phyloP scores from a whole-genome alignment of 2,113 vertebrate genomes.

The Zosterops lateralis region DNA sequence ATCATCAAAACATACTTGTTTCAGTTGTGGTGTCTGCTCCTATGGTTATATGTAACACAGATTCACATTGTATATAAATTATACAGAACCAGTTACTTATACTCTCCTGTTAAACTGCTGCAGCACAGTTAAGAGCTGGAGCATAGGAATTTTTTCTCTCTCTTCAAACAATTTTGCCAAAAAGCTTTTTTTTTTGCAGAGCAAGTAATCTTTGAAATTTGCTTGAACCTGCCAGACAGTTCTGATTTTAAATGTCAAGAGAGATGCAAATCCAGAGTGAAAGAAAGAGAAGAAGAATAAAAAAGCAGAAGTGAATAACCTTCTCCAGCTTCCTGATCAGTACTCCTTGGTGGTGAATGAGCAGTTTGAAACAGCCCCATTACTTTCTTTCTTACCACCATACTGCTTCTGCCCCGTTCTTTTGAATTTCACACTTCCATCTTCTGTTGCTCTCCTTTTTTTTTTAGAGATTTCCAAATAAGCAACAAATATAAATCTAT shows the following conservation, averaged over 20 bases:
- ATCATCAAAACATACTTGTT: background rate
- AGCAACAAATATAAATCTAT: background rate
- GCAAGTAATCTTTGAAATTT: background rate
- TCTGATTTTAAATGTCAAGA: background rate
- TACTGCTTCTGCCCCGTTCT: background rate
- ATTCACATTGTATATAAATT: background rate
- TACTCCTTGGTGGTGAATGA: background rate
- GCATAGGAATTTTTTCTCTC: background rate
- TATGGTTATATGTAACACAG: background rate
- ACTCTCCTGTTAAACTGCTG: background rate
- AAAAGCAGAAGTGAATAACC: background rate
- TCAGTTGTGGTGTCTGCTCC: background rate
- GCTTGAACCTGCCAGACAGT: background rate
- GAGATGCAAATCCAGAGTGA: background rate
- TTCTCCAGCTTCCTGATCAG: background rate
- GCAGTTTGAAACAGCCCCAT: background rate
- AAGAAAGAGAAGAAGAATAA: background rate
- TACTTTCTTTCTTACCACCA: background rate
- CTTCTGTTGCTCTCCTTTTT: background rate
- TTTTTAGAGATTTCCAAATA: background rate
- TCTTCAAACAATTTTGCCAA: background rate
- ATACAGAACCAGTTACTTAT: background rate
- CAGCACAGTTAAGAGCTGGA: background rate
- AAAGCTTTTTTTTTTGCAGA: background rate
- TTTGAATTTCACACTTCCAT: background rate